Conservation (phyloP, 2,888 invertebrate species). For the Thelaira solivaga region DNA sequence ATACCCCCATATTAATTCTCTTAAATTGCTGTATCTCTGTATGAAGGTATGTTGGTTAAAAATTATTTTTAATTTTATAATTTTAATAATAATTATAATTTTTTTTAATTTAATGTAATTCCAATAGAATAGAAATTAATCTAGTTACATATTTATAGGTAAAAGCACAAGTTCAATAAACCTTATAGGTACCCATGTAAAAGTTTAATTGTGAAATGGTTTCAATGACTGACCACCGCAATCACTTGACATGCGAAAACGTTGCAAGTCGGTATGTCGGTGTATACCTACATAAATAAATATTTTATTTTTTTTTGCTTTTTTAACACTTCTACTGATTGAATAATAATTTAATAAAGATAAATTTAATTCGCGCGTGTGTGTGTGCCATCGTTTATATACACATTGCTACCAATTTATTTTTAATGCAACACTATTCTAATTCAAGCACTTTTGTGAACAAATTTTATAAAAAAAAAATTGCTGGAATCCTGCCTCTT, state of each 20-base stretch:
- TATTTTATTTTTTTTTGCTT: background rate
- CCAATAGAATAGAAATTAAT: background rate
- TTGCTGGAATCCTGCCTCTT: background rate
- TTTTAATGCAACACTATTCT: background rate
- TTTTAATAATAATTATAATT: too few species aligned
- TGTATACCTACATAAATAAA: too few species aligned
- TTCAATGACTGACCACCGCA: conserved; percentile 26
- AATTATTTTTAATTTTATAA: too few species aligned
- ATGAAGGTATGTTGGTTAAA: too few species aligned
- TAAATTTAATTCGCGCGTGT: too few species aligned
- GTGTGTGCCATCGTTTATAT: too few species aligned
- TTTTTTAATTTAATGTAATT: too few species aligned
- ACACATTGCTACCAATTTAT: too few species aligned
- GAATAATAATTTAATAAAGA: too few species aligned
- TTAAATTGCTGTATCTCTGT: too few species aligned
- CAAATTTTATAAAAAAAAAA: conserved; percentile 6
- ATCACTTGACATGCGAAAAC: background rate
- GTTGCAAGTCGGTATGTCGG: background rate
- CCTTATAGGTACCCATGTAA: conserved; percentile 16
- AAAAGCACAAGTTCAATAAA: conserved; percentile 37
- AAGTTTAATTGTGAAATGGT: background rate
- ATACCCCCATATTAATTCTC: conserved; percentile 9
- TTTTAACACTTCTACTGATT: conserved; percentile 11
- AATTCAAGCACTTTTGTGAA: too few species aligned
- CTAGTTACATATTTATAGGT: background rate